These are phyloP conservation scores for Atta colombica DNA, from an alignment of 1,140 invertebrate genomes.

Conservation along the genomic window DNA sequence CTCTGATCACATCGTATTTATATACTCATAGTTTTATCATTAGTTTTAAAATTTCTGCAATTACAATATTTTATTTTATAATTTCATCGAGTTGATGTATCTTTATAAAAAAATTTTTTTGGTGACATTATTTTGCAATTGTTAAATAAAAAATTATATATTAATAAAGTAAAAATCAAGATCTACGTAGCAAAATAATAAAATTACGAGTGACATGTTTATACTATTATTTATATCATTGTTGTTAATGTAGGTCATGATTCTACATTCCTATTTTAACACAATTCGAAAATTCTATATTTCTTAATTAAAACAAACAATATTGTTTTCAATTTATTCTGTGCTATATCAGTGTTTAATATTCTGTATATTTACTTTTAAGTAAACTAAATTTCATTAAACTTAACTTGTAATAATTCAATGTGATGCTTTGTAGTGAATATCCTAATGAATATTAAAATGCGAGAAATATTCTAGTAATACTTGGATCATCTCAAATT, in stretches of 20 bases:
- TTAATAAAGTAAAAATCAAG: not conserved
- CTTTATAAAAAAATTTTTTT: not conserved
- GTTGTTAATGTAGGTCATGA: not conserved
- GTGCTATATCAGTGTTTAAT: not conserved
- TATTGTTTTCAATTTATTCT: not conserved
- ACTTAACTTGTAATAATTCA: not conserved
- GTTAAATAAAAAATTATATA: not conserved
- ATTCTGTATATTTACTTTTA: conserved; percentile 1
- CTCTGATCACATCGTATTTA: not conserved
- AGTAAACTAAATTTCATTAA: not conserved
- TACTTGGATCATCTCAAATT: conserved; percentile 15
- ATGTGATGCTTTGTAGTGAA: not conserved
- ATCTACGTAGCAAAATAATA: not conserved
- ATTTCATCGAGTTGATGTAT: not conserved
- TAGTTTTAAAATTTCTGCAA: not conserved
- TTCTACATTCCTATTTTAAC: not conserved
- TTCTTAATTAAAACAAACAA: not conserved
- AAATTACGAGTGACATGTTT: not conserved
- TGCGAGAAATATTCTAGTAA: not conserved
- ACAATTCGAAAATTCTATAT: not conserved
- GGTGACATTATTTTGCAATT: not conserved
- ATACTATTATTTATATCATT: not conserved
- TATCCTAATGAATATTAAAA: not conserved
- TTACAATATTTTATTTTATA: not conserved
- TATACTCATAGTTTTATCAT: not conserved